Conservation (phyloP, 2,888 invertebrate genomes). For the Eustalomyia histrio region DNA sequence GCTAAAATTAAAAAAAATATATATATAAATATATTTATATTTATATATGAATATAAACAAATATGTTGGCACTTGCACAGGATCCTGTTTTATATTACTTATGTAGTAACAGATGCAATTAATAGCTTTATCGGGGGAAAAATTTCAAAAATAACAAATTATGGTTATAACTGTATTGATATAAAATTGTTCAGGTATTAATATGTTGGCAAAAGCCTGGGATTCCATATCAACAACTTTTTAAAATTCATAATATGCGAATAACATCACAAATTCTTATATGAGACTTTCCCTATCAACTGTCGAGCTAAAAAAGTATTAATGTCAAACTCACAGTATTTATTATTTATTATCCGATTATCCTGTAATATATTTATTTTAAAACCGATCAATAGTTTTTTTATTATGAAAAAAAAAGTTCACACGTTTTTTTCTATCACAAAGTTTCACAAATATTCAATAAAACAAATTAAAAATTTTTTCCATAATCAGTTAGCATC, state of each 20-base stretch:
- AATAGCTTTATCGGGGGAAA: background rate
- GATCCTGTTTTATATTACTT: constrained; percentile 1
- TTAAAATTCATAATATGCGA: background rate
- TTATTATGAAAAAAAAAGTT: too few species aligned
- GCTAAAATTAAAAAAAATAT: background rate
- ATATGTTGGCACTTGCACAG: constrained; percentile 2
- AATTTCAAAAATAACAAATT: background rate
- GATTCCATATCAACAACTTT: background rate
- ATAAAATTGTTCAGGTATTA: background rate
- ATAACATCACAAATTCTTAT: background rate
- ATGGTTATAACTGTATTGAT: background rate
- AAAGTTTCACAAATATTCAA: too few species aligned
- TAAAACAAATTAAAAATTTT: too few species aligned
- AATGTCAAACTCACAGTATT: too few species aligned
- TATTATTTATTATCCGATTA: too few species aligned
- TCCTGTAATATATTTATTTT: too few species aligned
- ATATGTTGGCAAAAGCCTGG: background rate
- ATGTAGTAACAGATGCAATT: constrained; percentile 14
- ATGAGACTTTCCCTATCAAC: too few species aligned
- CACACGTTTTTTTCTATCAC: too few species aligned
- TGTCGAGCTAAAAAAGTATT: too few species aligned
- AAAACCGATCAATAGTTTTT: too few species aligned
- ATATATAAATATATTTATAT: background rate
- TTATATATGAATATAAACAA: too few species aligned
- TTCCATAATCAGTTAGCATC: too few species aligned